phyloP scores from a whole-genome alignment of 2,113 vertebrate genomes.

The Aegithalos caudatus region DNA sequence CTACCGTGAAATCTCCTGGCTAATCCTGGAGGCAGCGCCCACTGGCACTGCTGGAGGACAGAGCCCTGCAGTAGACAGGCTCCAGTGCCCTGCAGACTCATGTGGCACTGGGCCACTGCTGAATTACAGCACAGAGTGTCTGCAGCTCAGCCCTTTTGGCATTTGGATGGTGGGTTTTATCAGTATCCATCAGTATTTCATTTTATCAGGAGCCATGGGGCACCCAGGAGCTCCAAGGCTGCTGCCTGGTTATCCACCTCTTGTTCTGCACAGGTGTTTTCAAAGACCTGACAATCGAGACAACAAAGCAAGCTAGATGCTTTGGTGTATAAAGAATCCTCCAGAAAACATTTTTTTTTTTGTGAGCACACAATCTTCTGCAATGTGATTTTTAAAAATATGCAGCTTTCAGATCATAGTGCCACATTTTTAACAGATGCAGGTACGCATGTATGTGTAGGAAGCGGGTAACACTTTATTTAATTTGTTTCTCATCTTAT shows the following conservation, averaged over 20 bases:
- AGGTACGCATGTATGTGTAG: neutral
- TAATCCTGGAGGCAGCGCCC: neutral
- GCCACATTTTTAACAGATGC: neutral
- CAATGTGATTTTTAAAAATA: neutral
- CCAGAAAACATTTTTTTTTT: neutral
- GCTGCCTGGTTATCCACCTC: neutral
- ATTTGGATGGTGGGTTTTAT: neutral
- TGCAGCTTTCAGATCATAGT: neutral
- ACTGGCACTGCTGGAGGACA: neutral
- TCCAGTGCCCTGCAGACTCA: neutral
- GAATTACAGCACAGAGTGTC: neutral
- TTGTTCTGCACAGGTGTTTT: neutral
- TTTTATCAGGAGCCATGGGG: no score
- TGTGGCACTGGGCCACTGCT: neutral
- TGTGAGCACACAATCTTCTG: no score
- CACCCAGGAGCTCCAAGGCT: neutral
- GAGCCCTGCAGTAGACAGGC: neutral
- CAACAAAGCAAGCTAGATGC: neutral
- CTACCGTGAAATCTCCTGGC: neutral
- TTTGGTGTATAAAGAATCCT: neutral
- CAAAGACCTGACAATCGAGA: neutral
- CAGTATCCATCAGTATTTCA: no score
- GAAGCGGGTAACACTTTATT: neutral
- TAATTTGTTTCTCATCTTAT: neutral
- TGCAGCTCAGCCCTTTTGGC: neutral